Conservation (phyloP, 2,797 vertebrate species). For the Brotula barbata region DNA sequence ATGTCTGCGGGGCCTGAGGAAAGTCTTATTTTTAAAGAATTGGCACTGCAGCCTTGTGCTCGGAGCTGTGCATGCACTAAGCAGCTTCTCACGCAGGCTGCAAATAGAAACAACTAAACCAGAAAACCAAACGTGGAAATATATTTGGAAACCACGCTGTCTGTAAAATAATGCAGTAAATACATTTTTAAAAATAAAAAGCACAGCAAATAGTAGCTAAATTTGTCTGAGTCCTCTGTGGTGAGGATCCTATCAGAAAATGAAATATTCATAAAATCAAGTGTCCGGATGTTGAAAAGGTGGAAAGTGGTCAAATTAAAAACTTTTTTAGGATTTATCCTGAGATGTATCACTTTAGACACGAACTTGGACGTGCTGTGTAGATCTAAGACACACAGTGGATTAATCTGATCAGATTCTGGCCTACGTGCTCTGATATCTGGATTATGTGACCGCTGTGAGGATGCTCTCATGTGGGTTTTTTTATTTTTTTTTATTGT, state of each 20-base stretch:
- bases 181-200: too few species aligned
- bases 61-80: slow-evolving; percentile 1
- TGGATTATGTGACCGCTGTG: too few species aligned
- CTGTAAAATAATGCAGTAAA: neutral
- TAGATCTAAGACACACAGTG: too few species aligned
- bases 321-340: too few species aligned
- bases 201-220: neutral
- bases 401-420: too few species aligned
- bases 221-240: slow-evolving; percentile 6
- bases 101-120: slow-evolving; percentile 19
- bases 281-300: neutral
- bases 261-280: slow-evolving; percentile 28
- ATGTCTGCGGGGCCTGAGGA: slow-evolving; percentile 37
- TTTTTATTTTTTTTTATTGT: too few species aligned
- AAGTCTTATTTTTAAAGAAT: slow-evolving; percentile 20
- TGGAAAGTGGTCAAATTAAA: neutral
- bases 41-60: neutral
- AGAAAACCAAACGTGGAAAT: neutral
- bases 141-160: too few species aligned
- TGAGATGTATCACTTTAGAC: too few species aligned
- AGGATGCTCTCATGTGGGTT: too few species aligned
- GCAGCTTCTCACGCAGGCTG: slow-evolving; percentile 3
- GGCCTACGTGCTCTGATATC: too few species aligned
- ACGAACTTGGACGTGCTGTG: too few species aligned
- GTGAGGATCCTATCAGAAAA: neutral